A percentile compares a stretch with the other conserved stretches of the same genome.
Conservation (phyloP, 2,888 invertebrate species). For the Phasia obesa region DNA sequence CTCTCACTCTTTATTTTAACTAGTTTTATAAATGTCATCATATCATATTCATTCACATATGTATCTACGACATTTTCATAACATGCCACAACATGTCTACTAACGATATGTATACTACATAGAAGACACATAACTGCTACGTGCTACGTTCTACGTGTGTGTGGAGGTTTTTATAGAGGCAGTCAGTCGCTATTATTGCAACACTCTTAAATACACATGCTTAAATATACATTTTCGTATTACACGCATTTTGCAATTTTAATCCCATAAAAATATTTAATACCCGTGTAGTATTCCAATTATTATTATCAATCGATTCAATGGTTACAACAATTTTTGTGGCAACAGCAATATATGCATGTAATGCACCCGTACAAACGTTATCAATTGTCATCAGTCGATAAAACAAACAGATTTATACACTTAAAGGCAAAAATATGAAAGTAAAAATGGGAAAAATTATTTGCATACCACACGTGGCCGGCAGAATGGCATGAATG, state of each 20-base stretch:
- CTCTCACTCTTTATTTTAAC: constrained; percentile 40
- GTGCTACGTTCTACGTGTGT: too few species aligned
- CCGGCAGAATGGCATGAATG: background rate
- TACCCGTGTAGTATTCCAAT: constrained; percentile 23
- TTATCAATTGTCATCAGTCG: constrained; percentile 52
- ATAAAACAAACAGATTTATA: constrained; percentile 49
- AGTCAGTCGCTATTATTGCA: constrained; percentile 47
- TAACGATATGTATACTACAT: constrained; percentile 34
- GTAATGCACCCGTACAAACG: constrained; percentile 24
- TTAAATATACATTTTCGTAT: constrained; percentile 16
- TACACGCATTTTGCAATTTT: constrained; percentile 12
- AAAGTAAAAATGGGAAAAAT: background rate
- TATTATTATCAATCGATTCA: constrained; percentile 39
- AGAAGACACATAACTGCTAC: background rate
- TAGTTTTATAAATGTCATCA: constrained; percentile 59
- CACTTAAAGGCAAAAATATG: constrained; percentile 5
- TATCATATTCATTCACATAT: constrained; percentile 3
- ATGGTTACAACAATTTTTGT: constrained; percentile 49
- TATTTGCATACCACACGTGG: constrained; percentile 44
- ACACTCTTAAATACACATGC: constrained; percentile 27
- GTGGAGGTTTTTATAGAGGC: constrained; percentile 9
- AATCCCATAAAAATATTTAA: constrained; percentile 45
- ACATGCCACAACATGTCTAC: constrained; percentile 59
- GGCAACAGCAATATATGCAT: constrained; percentile 23
- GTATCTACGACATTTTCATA: constrained; percentile 55